Percentiles rank a stretch among this genome's conserved stretches.
These are phyloP conservation scores for Erythrolamprus reginae DNA, from an alignment of 2,113 vertebrate species.

Conservation along the genomic window DNA sequence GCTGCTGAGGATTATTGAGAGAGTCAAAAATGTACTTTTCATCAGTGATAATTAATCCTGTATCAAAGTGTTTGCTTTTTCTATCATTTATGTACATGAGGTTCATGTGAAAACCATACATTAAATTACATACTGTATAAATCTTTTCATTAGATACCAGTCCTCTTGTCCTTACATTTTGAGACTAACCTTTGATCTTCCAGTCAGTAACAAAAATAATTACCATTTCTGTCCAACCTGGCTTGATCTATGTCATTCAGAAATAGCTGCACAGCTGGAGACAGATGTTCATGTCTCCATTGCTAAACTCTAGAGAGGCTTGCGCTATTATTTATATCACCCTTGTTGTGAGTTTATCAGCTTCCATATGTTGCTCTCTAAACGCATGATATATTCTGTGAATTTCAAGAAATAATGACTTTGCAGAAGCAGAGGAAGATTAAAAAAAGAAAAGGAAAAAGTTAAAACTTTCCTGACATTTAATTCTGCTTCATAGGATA, in stretches of 20 bases:
- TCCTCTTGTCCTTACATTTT: constrained; percentile 59
- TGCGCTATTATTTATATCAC: constrained; percentile 70
- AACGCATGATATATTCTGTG: constrained; percentile 74
- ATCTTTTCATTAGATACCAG: constrained; percentile 64
- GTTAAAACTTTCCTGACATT: constrained; percentile 57
- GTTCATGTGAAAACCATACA: constrained; percentile 66
- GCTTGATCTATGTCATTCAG: constrained; percentile 59
- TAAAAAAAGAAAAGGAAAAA: constrained; percentile 35
- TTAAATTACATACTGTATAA: constrained; percentile 61
- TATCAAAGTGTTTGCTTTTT: constrained; percentile 66
- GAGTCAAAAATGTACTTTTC: constrained; percentile 68
- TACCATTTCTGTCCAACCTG: constrained; percentile 59
- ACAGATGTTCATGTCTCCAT: constrained; percentile 71
- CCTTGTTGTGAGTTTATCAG: constrained; percentile 79
- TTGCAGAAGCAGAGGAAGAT: constrained; percentile 34
- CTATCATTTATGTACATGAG: constrained; percentile 63
- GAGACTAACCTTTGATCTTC: constrained; percentile 74
- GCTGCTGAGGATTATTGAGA: constrained; percentile 49
- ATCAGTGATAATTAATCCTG: constrained; percentile 69
- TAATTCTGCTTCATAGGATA: constrained; percentile 14
- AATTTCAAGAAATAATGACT: constrained; percentile 80
- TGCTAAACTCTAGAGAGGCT: constrained; percentile 58
- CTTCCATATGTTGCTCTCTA: constrained; percentile 70
- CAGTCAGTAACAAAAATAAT: constrained; percentile 72
- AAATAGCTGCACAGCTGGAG: constrained; percentile 71